Evolutionary conservation across 2,113 vertebrate genomes (phyloP), one percentile per base, ranked within the genome.

Genomic region (Myrmecophaga tridactyla): DNA sequence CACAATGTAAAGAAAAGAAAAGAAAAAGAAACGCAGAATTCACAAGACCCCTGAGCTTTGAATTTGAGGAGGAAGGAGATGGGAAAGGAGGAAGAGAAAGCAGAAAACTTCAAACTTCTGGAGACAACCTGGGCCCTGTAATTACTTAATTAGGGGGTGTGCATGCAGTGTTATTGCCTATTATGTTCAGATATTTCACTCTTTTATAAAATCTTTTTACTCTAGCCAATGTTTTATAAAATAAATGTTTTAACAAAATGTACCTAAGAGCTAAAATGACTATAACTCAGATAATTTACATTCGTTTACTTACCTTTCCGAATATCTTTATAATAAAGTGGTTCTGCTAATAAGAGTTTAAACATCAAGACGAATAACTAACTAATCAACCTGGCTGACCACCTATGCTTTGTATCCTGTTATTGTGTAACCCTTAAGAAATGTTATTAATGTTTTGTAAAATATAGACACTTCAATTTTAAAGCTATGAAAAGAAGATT

Each of bases 61-160:
- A 53, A 15, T 29, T 15, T 63, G 67, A n/a, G 20, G 11, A 11
- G 27, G 25, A 8, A 39, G 4, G 48, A 15, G 29, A 21, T 36
- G 18, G 36, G 53, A 9, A 18, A 29, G 4, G 21, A 6, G 8
- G 7, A 15, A 12, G 25, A 17, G 7, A 2, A 1, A 25, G 39
- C 7, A 25, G 34, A 7, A 7, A 11, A 25, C 39, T 48, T 25
- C 10, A 31, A 25, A 12, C 77, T 6, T 21, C 21, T 18, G 34
- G 21, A 6, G 56, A 23, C 23, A 23, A 58, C 4, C 53, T 7
- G 48, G 48, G 2, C 1, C 2, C 20, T 51, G n/a, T 13, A 29
- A 27, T 20, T 12, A 7, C n/a, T 25, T 15, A 62, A 31, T 51
- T 53, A 34, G 34, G 34, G 15, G 63, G 34, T 34, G 12, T 3